phyloP scores from a whole-genome alignment of 2,113 vertebrate species.

The human region DNA sequence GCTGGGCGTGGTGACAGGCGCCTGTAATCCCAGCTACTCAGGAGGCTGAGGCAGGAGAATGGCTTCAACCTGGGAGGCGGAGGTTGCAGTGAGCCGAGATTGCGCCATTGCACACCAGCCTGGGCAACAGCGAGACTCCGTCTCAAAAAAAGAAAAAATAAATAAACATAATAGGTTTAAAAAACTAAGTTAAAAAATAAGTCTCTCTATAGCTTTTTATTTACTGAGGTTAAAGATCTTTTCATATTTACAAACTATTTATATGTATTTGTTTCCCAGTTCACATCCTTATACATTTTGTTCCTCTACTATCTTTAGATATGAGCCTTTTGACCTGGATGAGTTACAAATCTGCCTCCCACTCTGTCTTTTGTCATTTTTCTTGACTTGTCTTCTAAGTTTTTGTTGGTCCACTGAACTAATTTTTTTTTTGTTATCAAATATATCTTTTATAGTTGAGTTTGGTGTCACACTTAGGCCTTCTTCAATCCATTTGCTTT shows the following conservation, averaged over 20 bases:
- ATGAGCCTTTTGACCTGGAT: background rate
- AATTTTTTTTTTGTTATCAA: background rate
- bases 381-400: background rate
- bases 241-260: background rate
- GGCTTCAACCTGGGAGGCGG: no score
- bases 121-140: no score
- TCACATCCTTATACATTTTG: background rate
- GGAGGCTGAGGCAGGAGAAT: no score
- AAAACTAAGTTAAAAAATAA: background rate
- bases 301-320: background rate
- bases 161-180: background rate
- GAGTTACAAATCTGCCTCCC: background rate
- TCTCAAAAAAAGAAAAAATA: no score
- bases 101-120: no score
- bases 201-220: background rate
- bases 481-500: background rate
- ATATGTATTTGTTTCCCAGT: background rate
- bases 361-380: background rate
- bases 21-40: no score
- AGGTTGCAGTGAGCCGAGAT: no score
- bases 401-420: background rate
- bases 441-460: background rate
- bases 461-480: background rate
- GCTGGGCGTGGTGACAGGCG: no score
- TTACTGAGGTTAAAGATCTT: background rate